Percentiles rank a stretch among this genome's conserved stretches.
Conservation (phyloP, 2,113 vertebrate species). For the Lanius collurio region DNA sequence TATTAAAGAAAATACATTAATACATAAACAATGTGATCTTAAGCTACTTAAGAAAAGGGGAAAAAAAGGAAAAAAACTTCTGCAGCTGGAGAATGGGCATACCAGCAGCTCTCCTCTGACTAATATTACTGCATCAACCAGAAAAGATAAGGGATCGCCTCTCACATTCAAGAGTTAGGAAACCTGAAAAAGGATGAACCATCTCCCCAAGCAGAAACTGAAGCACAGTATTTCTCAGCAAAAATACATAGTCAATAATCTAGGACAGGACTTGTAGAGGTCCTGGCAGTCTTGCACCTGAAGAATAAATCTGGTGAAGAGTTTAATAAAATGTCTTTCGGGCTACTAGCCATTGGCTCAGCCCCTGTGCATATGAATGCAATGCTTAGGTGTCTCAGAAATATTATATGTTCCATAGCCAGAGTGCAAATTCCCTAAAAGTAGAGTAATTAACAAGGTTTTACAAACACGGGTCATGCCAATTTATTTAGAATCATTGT, state of each 20-base stretch:
- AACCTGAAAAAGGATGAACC: not conserved
- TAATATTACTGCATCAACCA: not conserved
- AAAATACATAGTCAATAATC: not conserved
- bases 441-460: not conserved
- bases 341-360: not conserved
- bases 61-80: not conserved
- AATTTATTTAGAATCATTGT: not conserved
- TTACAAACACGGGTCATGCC: not conserved
- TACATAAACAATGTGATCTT: not conserved
- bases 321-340: not conserved
- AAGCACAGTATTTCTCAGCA: not conserved
- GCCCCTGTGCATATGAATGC: not conserved
- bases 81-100: not conserved
- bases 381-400: not conserved
- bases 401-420: accelerated
- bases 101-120: not conserved
- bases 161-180: not conserved
- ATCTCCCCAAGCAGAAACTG: not conserved
- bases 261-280: not conserved
- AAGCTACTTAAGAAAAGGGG: not conserved
- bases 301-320: not conserved
- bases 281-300: not conserved
- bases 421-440: not conserved
- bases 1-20: not conserved
- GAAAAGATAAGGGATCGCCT: not conserved